These are phyloP conservation scores for Gari tellinella DNA, from an alignment of 2,888 invertebrate species.

Conservation along the genomic window DNA sequence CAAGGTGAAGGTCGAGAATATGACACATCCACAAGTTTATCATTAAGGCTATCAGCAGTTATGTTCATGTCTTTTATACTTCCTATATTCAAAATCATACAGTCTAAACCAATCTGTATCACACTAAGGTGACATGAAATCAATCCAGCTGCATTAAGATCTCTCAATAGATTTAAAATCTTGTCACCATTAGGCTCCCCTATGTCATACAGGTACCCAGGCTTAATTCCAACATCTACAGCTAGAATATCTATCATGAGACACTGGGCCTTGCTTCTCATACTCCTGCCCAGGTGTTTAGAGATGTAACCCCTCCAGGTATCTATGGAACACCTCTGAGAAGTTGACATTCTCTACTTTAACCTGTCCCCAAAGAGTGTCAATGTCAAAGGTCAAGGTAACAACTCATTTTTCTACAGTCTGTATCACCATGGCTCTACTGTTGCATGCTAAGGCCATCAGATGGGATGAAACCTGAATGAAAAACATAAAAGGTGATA, in stretches of 20 bases:
- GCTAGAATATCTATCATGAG: conserved; percentile 49
- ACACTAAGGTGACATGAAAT: conserved; percentile 46
- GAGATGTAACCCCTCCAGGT: conserved; percentile 15
- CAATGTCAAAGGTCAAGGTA: neutral
- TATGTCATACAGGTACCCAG: conserved; percentile 62
- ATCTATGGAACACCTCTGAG: neutral
- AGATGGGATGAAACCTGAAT: conserved; percentile 62
- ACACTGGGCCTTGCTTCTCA: conserved; percentile 17
- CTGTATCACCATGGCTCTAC: conserved; percentile 40
- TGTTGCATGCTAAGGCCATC: conserved; percentile 51
- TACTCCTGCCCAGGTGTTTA: conserved; percentile 29
- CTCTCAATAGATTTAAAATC: conserved; percentile 31
- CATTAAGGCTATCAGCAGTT: neutral
- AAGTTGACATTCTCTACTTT: neutral
- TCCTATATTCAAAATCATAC: conserved; percentile 54
- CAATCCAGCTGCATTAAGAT: conserved; percentile 26
- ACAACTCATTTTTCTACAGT: conserved; percentile 11
- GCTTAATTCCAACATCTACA: conserved; percentile 63
- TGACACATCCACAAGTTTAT: neutral
- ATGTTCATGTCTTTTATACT: neutral
- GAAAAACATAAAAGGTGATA: too few species aligned
- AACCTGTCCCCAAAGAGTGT: neutral
- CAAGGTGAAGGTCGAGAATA: conserved; percentile 6
- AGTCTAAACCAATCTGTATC: conserved; percentile 54
- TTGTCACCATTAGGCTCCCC: conserved; percentile 20